Base-by-base conservation (phyloP, 1,140 invertebrate species). In the Lordiphosa clarofinis region DNA sequence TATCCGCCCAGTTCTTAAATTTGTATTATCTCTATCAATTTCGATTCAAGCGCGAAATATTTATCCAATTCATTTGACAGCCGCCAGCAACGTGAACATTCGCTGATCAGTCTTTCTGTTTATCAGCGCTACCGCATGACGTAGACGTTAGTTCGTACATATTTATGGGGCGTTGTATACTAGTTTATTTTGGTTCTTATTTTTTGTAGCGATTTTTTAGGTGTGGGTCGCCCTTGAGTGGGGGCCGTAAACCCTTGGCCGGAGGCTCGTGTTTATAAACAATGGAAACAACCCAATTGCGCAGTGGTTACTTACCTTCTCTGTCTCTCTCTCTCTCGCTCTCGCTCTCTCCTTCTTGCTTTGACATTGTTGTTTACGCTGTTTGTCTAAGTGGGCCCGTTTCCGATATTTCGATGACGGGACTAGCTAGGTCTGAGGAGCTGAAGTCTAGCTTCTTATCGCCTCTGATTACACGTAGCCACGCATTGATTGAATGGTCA, bases 241-340 rank as follows among this genome's bases (percentile, higher is more conserved):
- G 64, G 58, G 55, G 68, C 33, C 36, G 15, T 59, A 68, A 57
- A 56, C 73, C 68, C 69, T 69, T n/a, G 33, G 28, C 36, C 52
- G 55, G 71, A 71, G 76, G 61, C 76, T 63, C 76, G 76, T 60
- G 52, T 28, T n/a, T 24, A 28, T 19, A 68, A 81, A 62, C 66
- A 82, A 76, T 82, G 76, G 75, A 81, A 76, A 81, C 54, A 62
- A 69, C 57, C 66, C 60, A 79, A 75, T 65, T 67, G 66, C 66
- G 64, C 44, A 38, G 37, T 37, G 15, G 31, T 49, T 31, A 12
- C 49, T 15, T 49, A 28, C 37, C 47, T 33, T 57, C 37, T 3
- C 4, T 40, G 7, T 21, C 24, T n/a, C n/a, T n/a, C n/a, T n/a
- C n/a, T 15, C 15, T 15, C 15, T 12, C 50, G 39, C 35, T 24